Conservation (phyloP, 1,140 invertebrate genomes). For the Drosophila ironensis region DNA sequence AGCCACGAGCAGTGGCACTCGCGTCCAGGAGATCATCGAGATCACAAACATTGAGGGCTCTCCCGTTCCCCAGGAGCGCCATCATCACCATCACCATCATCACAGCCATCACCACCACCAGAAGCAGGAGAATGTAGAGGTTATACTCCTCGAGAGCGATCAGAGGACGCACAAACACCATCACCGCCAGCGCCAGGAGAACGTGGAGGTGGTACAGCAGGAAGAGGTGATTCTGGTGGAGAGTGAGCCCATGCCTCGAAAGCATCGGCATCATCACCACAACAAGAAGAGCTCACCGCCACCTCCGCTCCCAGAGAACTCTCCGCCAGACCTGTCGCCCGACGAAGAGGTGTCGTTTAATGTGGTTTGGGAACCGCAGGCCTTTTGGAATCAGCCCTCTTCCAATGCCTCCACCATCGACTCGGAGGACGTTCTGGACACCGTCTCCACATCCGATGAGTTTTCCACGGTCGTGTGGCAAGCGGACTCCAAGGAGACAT, state of each 20-base stretch:
- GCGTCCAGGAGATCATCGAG: constrained; percentile 39
- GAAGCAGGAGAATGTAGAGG: constrained; percentile 24
- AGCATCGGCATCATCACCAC: constrained; percentile 31
- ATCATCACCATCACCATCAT: constrained; percentile 41
- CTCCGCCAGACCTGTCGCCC: constrained; percentile 52
- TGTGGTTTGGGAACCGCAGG: constrained; percentile 22
- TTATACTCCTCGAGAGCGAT: constrained; percentile 15
- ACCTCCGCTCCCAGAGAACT: constrained; percentile 48
- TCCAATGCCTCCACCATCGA: constrained; percentile 5
- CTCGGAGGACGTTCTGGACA: not conserved
- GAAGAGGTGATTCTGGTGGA: constrained; percentile 35
- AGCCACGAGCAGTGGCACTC: constrained; percentile 28
- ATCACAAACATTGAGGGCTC: constrained; percentile 37
- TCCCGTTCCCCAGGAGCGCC: constrained; percentile 18
- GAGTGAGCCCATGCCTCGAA: not conserved
- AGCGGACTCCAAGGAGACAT: constrained; percentile 9
- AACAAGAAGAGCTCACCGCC: constrained; percentile 31
- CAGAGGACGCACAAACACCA: constrained; percentile 5
- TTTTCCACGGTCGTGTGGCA: constrained; percentile 28
- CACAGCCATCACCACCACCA: constrained; percentile 31
- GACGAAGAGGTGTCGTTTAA: constrained; percentile 40
- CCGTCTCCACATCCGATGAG: constrained; percentile 29
- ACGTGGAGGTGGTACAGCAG: constrained; percentile 28
- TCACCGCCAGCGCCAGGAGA: constrained; percentile 25
- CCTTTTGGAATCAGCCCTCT: constrained; percentile 20